Evolutionary conservation across 2,888 invertebrate species (phyloP).

Genomic region (Macrophya annulata): DNA sequence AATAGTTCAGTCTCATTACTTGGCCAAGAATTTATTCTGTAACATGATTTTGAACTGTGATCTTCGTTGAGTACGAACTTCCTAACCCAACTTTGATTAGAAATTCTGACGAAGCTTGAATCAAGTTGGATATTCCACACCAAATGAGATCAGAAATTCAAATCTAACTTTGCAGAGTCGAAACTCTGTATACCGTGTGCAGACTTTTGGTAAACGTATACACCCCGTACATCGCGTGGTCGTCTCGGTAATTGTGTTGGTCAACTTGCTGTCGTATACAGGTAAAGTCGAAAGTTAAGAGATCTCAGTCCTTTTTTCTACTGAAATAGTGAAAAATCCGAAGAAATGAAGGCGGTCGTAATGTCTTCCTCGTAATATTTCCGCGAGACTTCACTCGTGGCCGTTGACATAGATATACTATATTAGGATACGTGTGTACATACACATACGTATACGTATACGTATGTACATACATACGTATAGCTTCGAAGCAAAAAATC

Average conservation of each 20-base stretch:
- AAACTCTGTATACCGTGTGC: not conserved
- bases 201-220: not conserved
- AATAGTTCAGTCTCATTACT: not conserved
- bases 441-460: not conserved
- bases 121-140: not conserved
- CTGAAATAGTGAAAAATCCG: not conserved
- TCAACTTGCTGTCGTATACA: not conserved
- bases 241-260: not conserved
- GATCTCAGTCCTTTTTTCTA: not conserved
- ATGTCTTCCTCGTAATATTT: not conserved
- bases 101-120: conserved; percentile 1
- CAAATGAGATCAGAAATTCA: conserved; percentile 31
- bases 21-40: not conserved
- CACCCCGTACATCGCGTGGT: not conserved
- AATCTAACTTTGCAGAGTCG: conserved; percentile 3
- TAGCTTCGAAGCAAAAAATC: not conserved
- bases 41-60: not conserved
- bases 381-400: not conserved
- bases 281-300: not conserved
- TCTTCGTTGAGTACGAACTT: not conserved
- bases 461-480: not conserved
- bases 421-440: not conserved
- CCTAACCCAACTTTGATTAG: conserved; percentile 30
- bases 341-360: not conserved
- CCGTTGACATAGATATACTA: not conserved